phyloP scores from a whole-genome alignment of 2,797 vertebrate species.

The Tenualosa thibaudeaui region DNA sequence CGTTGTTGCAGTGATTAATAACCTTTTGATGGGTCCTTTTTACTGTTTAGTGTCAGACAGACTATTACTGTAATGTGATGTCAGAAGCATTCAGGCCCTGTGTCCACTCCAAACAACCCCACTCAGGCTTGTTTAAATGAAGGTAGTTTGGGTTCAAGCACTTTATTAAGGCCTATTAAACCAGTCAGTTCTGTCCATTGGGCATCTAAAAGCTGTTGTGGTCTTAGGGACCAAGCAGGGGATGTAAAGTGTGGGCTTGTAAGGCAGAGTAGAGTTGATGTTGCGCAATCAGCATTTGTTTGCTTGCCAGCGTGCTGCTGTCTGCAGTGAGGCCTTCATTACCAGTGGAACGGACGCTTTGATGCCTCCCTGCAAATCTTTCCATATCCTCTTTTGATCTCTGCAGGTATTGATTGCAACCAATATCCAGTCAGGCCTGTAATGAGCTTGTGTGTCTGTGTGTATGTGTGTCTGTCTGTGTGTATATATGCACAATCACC shows the following conservation, averaged over 20 bases:
- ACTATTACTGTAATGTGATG: not conserved
- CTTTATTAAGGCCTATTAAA: not conserved
- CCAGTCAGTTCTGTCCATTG: not conserved
- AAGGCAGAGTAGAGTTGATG: not conserved
- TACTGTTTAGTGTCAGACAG: not conserved
- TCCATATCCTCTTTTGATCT: not conserved
- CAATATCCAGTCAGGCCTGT: not conserved
- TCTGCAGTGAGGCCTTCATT: not conserved
- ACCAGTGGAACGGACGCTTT: not conserved
- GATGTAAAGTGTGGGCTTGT: not conserved
- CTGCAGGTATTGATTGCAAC: not conserved
- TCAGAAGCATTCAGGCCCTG: not conserved
- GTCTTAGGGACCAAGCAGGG: too few species aligned
- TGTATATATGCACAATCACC: not conserved
- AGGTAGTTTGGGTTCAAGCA: not conserved
- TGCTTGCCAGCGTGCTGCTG: not conserved
- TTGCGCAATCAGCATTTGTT: slow-evolving; percentile 10
- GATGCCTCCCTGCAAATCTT: not conserved
- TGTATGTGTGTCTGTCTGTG: not conserved
- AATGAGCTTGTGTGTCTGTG: not conserved
- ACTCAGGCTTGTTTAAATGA: not conserved
- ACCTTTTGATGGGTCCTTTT: not conserved
- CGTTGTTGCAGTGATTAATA: not conserved
- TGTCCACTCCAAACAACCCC: not conserved
- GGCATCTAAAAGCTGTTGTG: too few species aligned